Conservation (phyloP, 2,797 vertebrate genomes). For the Lagorchestes hirsutus region DNA sequence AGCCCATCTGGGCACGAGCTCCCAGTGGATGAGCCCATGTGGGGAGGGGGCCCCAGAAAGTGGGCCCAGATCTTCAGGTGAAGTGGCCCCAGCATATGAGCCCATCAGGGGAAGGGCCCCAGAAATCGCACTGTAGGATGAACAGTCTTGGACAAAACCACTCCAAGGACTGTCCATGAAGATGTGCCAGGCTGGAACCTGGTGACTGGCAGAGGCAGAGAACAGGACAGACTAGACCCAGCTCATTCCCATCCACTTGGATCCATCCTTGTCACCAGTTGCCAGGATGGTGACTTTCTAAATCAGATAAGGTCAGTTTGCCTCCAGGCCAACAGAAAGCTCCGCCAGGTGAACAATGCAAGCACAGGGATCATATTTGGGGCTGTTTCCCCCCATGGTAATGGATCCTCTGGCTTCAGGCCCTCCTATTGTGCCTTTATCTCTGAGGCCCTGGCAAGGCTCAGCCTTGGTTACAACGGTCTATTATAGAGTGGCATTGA, state of each 20-base stretch:
- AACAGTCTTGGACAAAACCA: background rate
- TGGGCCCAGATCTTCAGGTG: too few relatives aligned
- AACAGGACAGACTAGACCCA: too few relatives aligned
- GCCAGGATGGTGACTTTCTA: background rate
- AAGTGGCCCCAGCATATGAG: too few relatives aligned
- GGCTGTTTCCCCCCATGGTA: background rate
- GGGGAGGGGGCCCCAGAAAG: too few relatives aligned
- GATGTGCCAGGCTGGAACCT: background rate
- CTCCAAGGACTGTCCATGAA: background rate
- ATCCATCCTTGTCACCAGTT: background rate
- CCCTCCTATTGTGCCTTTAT: background rate
- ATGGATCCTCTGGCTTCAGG: background rate
- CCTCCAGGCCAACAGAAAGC: too few relatives aligned
- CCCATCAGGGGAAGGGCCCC: too few relatives aligned
- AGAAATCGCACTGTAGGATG: too few relatives aligned
- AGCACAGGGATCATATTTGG: background rate
- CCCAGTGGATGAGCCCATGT: too few relatives aligned
- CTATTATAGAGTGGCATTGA: background rate
- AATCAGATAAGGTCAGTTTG: background rate
- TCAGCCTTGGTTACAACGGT: background rate
- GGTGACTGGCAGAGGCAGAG: too few relatives aligned
- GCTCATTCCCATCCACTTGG: too few relatives aligned
- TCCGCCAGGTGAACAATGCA: too few relatives aligned
- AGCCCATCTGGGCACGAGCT: too few relatives aligned
- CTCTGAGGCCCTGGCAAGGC: background rate